phyloP scores from a whole-genome alignment of 2,888 invertebrate genomes.

The Zonitis immaculata region DNA sequence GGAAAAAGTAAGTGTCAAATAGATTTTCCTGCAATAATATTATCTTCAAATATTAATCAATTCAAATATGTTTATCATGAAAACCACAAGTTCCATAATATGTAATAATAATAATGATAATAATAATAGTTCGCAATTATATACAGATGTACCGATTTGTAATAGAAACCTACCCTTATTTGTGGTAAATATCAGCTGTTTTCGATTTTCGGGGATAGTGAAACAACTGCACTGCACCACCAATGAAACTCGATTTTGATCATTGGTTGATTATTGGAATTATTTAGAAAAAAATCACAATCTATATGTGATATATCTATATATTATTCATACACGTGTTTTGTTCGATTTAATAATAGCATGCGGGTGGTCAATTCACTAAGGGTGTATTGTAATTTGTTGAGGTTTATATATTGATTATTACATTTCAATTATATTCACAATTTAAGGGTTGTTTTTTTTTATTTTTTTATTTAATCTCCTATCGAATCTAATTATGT shows the following conservation, averaged over 20 bases:
- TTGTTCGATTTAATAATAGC: too few species aligned
- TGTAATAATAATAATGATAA: too few species aligned
- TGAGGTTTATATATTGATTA: too few species aligned
- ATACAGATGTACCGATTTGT: neutral
- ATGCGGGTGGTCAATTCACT: too few species aligned
- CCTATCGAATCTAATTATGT: neutral
- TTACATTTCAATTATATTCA: neutral
- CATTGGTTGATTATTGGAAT: neutral
- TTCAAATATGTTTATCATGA: too few species aligned
- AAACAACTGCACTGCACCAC: neutral
- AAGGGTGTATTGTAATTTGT: too few species aligned
- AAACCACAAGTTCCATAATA: too few species aligned
- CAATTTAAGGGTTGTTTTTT: conserved; percentile 11
- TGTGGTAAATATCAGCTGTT: neutral
- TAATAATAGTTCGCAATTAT: neutral
- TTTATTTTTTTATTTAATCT: conserved; percentile 4
- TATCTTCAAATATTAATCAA: too few species aligned
- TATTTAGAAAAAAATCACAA: too few species aligned
- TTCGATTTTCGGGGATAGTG: too few species aligned
- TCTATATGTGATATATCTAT: neutral
- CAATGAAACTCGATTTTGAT: neutral
- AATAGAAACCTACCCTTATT: neutral
- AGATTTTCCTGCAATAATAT: neutral
- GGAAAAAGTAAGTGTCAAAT: conserved; percentile 11
- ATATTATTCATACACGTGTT: too few species aligned